Conservation (phyloP, 2,888 invertebrate species). For the Erpobdella octoculata region DNA sequence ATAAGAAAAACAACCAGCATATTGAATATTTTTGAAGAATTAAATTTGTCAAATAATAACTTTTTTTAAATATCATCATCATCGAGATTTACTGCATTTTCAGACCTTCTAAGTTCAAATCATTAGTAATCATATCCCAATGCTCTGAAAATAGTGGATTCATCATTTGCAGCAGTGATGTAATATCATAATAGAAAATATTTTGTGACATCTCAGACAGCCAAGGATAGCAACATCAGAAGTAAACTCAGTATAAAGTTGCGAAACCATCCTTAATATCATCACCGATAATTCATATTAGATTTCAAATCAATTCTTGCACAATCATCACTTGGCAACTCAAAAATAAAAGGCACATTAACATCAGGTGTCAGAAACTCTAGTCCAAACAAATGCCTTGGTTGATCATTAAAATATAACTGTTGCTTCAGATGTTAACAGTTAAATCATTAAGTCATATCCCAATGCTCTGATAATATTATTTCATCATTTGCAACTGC, state of each 20-base stretch:
- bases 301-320: background rate
- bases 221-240: background rate
- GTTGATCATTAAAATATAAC: background rate
- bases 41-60: too few relatives aligned
- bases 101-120: too few relatives aligned
- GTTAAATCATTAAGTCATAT: background rate
- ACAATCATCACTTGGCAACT: background rate
- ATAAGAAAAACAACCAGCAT: too few relatives aligned
- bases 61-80: too few relatives aligned
- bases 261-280: background rate
- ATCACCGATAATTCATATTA: background rate
- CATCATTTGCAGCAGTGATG: too few relatives aligned
- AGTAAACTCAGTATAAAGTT: background rate
- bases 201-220: background rate
- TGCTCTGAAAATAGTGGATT: too few relatives aligned
- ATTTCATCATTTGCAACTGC: conserved; percentile 4
- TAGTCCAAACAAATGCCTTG: conserved; percentile 5
- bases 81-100: too few relatives aligned
- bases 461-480: conserved; percentile 10
- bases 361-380: background rate
- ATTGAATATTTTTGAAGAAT: too few relatives aligned
- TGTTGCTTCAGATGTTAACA: background rate
- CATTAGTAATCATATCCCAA: too few relatives aligned
- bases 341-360: background rate
- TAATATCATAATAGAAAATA: background rate